Percentiles rank a stretch among this genome's conserved stretches.
Conservation (phyloP, 1,140 invertebrate species). For the Procambarus virginalis region DNA sequence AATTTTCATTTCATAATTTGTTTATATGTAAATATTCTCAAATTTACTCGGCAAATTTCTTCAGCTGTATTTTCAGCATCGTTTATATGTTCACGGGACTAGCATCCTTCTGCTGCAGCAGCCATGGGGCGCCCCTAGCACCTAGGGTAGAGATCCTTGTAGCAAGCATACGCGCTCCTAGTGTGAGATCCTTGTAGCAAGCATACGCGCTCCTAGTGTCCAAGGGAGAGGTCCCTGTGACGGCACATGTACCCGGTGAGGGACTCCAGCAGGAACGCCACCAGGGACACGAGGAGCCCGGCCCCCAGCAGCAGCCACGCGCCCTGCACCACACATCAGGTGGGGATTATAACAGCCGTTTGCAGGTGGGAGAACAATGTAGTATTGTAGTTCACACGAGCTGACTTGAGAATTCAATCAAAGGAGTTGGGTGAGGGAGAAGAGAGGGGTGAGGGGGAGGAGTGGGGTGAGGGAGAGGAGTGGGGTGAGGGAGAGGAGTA, state of each 20-base stretch:
- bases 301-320: slow-evolving; percentile 54
- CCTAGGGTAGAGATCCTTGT: too few species aligned
- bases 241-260: neutral
- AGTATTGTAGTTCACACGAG: neutral
- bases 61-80: too few species aligned
- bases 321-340: neutral
- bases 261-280: slow-evolving; percentile 24
- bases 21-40: too few species aligned
- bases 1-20: too few species aligned
- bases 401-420: neutral
- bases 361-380: neutral
- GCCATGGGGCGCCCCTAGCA: too few species aligned
- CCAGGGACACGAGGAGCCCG: slow-evolving; percentile 9
- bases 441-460: neutral
- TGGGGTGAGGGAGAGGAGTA: too few species aligned
- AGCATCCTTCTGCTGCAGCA: too few species aligned
- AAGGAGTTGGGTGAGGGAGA: neutral
- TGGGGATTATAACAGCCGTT: too few species aligned
- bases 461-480: too few species aligned
- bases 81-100: too few species aligned
- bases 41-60: too few species aligned
- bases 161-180: neutral
- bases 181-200: neutral
- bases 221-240: too few species aligned
- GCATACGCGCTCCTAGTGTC: neutral